These are phyloP conservation scores for Cheilosia impressa DNA, from an alignment of 2,888 invertebrate species.

Conservation along the genomic window DNA sequence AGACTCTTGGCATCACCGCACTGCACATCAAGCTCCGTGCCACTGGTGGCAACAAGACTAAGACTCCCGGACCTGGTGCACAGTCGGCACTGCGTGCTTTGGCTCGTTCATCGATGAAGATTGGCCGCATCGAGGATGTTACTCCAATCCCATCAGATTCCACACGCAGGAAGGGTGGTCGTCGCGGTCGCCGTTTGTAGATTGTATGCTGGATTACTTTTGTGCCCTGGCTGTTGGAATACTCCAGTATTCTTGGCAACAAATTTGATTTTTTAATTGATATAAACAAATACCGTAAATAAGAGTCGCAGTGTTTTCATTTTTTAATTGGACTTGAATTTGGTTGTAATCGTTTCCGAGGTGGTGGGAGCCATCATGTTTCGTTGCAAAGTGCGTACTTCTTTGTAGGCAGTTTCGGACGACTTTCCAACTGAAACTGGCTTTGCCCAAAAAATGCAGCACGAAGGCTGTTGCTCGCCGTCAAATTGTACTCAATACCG, in stretches of 20 bases:
- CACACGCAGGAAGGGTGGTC: constrained; percentile 99
- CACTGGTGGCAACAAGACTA: constrained; percentile 99
- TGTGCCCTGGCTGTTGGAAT: constrained; percentile 43
- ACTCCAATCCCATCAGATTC: constrained; percentile 99
- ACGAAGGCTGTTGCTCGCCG: no score
- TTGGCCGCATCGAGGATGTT: constrained; percentile 99
- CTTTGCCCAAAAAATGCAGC: no score
- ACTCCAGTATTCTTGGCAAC: constrained; percentile 19
- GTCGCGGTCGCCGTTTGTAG: constrained; percentile 99
- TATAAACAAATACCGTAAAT: constrained; percentile 62
- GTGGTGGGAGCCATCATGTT: no score
- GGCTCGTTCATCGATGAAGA: constrained; percentile 99
- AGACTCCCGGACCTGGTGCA: constrained; percentile 99
- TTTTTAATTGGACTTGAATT: not conserved
- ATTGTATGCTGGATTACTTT: constrained; percentile 76
- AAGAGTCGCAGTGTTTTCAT: constrained; percentile 38
- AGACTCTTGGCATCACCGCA: constrained; percentile 97
- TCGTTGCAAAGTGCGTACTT: no score
- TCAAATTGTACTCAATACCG: no score
- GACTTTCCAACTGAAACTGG: no score
- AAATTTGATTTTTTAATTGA: constrained; percentile 67
- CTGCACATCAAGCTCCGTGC: constrained; percentile 99
- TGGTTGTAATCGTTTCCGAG: not conserved
- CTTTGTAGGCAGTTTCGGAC: no score
- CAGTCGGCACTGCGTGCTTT: constrained; percentile 98